A percentile compares a stretch with the other conserved stretches of the same genome.
These are phyloP conservation scores for Paracentrotus lividus DNA, from an alignment of 53 echinoderm and acorn worm genomes.

Conservation along the genomic window DNA sequence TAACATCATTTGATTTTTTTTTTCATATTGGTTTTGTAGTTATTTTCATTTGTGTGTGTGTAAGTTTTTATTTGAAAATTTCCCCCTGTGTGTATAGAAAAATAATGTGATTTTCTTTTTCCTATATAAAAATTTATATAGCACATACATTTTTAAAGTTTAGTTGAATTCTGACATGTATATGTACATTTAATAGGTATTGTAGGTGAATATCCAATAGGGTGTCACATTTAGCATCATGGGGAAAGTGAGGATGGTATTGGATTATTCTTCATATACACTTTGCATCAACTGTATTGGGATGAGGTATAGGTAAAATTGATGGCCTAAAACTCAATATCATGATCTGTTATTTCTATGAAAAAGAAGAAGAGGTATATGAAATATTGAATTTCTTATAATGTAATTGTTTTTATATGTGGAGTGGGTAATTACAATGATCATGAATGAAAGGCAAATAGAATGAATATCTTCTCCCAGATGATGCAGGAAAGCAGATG, in stretches of 20 bases:
- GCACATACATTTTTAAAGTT: conserved; percentile 39
- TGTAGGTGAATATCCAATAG: not conserved
- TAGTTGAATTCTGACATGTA: conserved; percentile 20
- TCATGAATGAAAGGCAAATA: not conserved
- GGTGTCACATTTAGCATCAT: conserved; percentile 17
- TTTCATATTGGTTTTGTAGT: too few relatives aligned
- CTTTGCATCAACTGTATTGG: not conserved
- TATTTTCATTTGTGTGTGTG: conserved; percentile 53
- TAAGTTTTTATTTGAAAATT: conserved; percentile 38
- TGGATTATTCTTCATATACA: not conserved
- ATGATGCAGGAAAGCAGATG: not conserved
- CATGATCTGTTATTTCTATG: not conserved
- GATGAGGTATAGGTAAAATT: not conserved
- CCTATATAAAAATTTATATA: conserved; percentile 64
- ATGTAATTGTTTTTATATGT: not conserved
- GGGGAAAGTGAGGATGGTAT: not conserved
- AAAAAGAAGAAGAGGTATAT: not conserved
- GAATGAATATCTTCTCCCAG: conserved; percentile 14
- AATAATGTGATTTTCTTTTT: conserved; percentile 44
- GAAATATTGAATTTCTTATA: not conserved
- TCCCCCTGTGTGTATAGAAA: conserved; percentile 38
- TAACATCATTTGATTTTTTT: conserved; percentile 7
- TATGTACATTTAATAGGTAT: conserved; percentile 50
- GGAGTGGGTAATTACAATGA: not conserved
- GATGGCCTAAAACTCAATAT: not conserved